Evolutionary conservation across 2,113 vertebrate species (phyloP), one percentile per base, ranked within the genome.

Genomic region (Myotis yumanensis): DNA sequence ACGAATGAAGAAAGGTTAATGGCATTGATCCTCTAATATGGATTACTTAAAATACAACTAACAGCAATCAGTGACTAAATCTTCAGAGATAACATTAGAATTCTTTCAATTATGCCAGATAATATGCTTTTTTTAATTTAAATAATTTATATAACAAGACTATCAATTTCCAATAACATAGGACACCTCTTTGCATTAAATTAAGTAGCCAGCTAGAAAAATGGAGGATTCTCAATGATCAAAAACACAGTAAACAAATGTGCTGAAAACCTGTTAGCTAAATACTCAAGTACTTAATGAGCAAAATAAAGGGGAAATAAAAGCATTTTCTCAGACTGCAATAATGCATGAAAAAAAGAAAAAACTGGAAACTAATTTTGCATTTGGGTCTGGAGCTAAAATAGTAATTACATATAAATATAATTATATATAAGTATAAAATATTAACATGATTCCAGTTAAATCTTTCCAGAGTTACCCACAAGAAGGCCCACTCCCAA

Each of bases 61-160:
- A 73, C 46, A 35, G 75, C 28, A 87, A 81, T 68, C 43, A 71
- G 43, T 66, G 15, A 66, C 43, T 80, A 8, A 57, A 37, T 92
- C 72, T 90, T 90, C 77, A 96, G 59, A 86, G 40, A 82, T 18
- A 64, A 69, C 9, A 40, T 91, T 71, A 83, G 83, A 54, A 92
- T 66, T 22, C 72, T 48, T 35, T 23, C 46, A 93, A 40, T 59
- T 37, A 94, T 68, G 35, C 23, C 43, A 89, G 77, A 89, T 54
- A 22, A 77, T 32, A 71, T n/a, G 5, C 40, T 84, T 48, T 54
- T 71, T 84, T 12, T 93, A 94, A 4, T 68, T 69, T 79, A 87
- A 68, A 89, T 12, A 94, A 73, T 0, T 84, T 25, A 79, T 52
- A 43, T 8, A 75, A 71, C 7, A 80, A 77, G 66, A 43, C 37